phyloP scores from a whole-genome alignment of 2,888 invertebrate species.

The Ormyrus labotus region DNA sequence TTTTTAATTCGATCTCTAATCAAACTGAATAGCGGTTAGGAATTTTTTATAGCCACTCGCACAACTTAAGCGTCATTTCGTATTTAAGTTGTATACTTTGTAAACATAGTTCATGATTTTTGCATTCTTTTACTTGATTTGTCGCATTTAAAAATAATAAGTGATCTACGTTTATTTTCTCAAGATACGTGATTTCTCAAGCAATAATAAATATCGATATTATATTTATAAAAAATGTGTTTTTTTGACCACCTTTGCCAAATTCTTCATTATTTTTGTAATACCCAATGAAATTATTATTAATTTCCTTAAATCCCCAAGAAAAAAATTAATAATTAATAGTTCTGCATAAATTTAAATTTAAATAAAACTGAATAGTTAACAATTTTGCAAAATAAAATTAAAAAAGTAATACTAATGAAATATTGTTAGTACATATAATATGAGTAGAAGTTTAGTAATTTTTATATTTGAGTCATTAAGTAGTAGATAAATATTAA shows the following conservation, averaged over 20 bases:
- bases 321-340: no score
- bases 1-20: conserved; percentile 19
- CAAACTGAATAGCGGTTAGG: conserved; percentile 7
- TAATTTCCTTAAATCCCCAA: no score
- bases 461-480: no score
- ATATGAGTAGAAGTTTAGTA: no score
- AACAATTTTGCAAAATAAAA: no score
- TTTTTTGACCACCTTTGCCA: not conserved
- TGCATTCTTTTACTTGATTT: conserved; percentile 42
- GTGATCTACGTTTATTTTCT: conserved; percentile 31
- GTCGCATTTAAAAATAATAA: conserved; percentile 36
- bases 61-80: conserved; percentile 35
- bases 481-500: no score
- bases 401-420: no score
- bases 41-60: conserved; percentile 29
- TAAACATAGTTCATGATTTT: conserved; percentile 42
- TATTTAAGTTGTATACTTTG: conserved; percentile 23
- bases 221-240: conserved; percentile 44
- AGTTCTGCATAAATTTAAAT: no score
- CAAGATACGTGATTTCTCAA: conserved; percentile 50
- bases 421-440: no score
- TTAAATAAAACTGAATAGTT: no score
- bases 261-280: not conserved
- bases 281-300: no score
- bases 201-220: conserved; percentile 49